phyloP scores from a whole-genome alignment of 2,797 vertebrate genomes.

The Paguma larvata region DNA sequence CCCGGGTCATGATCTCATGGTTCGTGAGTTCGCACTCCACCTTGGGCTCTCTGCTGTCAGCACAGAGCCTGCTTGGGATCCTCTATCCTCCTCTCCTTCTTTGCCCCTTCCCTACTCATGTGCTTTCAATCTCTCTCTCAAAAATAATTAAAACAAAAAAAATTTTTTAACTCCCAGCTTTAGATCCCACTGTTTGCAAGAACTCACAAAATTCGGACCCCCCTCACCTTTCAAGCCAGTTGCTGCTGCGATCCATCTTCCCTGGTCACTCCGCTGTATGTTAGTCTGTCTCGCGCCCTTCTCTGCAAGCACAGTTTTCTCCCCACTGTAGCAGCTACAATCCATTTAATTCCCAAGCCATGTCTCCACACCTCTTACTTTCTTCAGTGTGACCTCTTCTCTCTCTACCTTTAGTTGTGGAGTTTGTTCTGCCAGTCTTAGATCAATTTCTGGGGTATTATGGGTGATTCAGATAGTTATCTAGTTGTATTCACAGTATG shows the following conservation, averaged over 20 bases:
- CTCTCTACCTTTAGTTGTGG: neutral
- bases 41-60: too few relatives aligned
- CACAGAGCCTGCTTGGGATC: too few relatives aligned
- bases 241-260: neutral
- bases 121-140: too few relatives aligned
- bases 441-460: neutral
- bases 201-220: neutral
- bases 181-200: neutral
- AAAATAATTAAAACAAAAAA: too few relatives aligned
- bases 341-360: neutral
- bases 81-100: too few relatives aligned
- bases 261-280: neutral
- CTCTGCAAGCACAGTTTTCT: neutral
- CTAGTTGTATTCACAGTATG: neutral
- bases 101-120: too few relatives aligned
- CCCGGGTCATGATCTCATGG: too few relatives aligned
- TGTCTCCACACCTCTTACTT: neutral
- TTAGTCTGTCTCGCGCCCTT: neutral
- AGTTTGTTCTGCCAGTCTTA: neutral
- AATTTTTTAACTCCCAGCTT: neutral
- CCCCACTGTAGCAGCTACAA: neutral
- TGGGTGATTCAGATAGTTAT: neutral
- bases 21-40: too few relatives aligned
- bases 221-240: neutral
- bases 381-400: neutral